A percentile compares a stretch with the other conserved stretches of the same genome.
These are phyloP conservation scores for Toxostoma redivivum DNA, from an alignment of 2,113 vertebrate genomes.

Conservation along the genomic window DNA sequence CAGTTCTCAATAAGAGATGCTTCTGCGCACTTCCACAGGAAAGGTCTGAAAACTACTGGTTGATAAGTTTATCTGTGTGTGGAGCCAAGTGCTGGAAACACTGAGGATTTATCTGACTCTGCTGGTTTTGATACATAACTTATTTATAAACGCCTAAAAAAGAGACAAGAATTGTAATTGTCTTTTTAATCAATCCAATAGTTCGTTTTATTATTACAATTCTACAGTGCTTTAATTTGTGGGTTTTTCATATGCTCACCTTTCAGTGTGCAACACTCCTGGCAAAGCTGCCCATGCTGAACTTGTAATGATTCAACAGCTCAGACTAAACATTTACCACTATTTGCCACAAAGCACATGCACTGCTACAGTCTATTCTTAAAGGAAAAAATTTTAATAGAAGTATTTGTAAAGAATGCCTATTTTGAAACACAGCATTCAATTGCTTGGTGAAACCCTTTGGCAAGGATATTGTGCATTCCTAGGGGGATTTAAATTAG, in stretches of 20 bases:
- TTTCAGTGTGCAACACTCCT: not conserved
- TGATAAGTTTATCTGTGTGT: not conserved
- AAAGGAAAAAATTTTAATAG: constrained; percentile 45
- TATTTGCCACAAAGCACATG: constrained; percentile 13
- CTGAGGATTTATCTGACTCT: not conserved
- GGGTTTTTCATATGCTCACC: not conserved
- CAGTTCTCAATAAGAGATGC: not conserved
- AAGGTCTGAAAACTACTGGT: not conserved
- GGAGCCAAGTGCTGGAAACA: not conserved
- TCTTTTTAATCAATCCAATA: not conserved
- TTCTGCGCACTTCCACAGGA: not conserved
- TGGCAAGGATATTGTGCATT: constrained; percentile 71
- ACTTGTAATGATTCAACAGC: not conserved
- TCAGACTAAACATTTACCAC: constrained; percentile 30
- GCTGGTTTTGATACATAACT: not conserved
- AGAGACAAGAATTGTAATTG: not conserved
- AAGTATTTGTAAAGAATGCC: constrained; percentile 65
- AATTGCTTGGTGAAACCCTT: constrained; percentile 63
- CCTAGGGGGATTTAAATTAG: constrained; percentile 74
- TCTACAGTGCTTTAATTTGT: not conserved
- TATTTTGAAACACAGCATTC: constrained; percentile 64
- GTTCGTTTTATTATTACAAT: not conserved
- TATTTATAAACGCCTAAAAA: not conserved
- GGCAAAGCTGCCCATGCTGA: not conserved
- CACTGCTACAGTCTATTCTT: not conserved